A percentile compares a stretch with the other conserved stretches of the same genome.
phyloP scores from a whole-genome alignment of 2,888 invertebrate genomes.

The Nephrotoma appendiculata region DNA sequence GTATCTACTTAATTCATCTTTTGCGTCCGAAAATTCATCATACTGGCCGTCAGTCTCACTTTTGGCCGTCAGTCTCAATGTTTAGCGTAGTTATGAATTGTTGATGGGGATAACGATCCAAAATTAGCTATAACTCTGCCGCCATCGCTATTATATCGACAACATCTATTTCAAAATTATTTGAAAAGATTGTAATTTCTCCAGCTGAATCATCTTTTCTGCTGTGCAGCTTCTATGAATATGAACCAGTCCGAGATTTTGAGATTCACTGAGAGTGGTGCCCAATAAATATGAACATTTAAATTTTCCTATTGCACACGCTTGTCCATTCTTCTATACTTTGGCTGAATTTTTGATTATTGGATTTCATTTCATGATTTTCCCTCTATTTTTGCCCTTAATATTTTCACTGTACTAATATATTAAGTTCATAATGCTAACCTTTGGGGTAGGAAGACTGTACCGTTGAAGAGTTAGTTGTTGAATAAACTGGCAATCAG shows the following conservation, averaged over 20 bases:
- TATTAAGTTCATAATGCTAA: too few species aligned
- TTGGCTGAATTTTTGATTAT: not conserved
- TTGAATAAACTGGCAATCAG: too few species aligned
- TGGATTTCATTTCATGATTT: too few species aligned
- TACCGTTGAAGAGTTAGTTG: too few species aligned
- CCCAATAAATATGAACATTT: slow-evolving; percentile 4
- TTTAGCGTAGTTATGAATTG: too few species aligned
- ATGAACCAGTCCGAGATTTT: slow-evolving; percentile 1
- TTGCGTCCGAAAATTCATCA: not conserved
- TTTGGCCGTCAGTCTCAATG: not conserved
- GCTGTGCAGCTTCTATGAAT: slow-evolving; percentile 1
- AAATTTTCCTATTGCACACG: slow-evolving; percentile 1
- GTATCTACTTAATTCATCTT: not conserved
- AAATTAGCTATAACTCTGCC: not conserved
- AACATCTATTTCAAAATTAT: slow-evolving; percentile 3
- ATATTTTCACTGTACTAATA: too few species aligned
- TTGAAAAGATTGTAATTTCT: not conserved
- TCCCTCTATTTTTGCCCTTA: too few species aligned
- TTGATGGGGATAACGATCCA: not conserved
- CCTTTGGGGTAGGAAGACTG: too few species aligned
- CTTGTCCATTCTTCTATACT: slow-evolving; percentile 8
- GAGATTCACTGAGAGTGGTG: too few species aligned
- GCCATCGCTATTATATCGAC: not conserved
- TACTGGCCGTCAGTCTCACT: not conserved
- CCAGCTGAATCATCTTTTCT: too few species aligned